Percentiles rank a stretch among this genome's conserved stretches.
Evolutionary conservation across 2,888 invertebrate genomes (phyloP).

Genomic region (Myopa testacea): DNA sequence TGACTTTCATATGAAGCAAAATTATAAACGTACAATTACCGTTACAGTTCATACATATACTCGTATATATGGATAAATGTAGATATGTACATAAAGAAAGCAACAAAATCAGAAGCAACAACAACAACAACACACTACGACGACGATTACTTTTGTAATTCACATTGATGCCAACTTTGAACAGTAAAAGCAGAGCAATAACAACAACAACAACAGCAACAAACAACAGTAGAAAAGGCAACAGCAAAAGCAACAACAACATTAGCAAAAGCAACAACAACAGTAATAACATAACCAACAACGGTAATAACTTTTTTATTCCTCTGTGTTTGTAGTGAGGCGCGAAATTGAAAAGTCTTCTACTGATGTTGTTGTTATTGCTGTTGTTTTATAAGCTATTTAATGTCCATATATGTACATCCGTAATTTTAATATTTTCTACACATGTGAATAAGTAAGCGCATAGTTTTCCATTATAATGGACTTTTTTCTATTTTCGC

Average conservation of each 20-base stretch:
- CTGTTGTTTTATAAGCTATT: constrained; percentile 16
- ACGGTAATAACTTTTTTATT: too few relatives aligned
- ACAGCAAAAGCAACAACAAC: too few relatives aligned
- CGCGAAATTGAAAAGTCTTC: constrained; percentile 28
- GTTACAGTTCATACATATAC: too few relatives aligned
- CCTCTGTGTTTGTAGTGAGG: not conserved
- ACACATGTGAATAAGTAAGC: too few relatives aligned
- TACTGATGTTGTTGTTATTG: constrained; percentile 1
- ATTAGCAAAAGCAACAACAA: too few relatives aligned
- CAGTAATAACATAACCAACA: too few relatives aligned
- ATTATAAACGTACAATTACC: not conserved
- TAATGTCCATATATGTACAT: constrained; percentile 20
- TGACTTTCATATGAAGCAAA: not conserved
- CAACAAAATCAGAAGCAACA: not conserved
- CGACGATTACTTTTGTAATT: constrained; percentile 37
- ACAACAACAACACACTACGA: not conserved
- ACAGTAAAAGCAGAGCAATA: not conserved
- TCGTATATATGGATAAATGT: too few relatives aligned
- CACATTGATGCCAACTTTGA: constrained; percentile 32
- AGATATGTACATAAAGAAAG: not conserved
- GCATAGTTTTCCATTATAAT: too few relatives aligned
- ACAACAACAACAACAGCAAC: too few relatives aligned
- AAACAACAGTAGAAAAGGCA: too few relatives aligned
- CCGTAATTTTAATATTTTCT: too few relatives aligned
- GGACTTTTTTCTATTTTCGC: too few relatives aligned